These are phyloP conservation scores for Patiria miniata DNA, from an alignment of 35 echinoderm and acorn worm species.

Conservation along the genomic window DNA sequence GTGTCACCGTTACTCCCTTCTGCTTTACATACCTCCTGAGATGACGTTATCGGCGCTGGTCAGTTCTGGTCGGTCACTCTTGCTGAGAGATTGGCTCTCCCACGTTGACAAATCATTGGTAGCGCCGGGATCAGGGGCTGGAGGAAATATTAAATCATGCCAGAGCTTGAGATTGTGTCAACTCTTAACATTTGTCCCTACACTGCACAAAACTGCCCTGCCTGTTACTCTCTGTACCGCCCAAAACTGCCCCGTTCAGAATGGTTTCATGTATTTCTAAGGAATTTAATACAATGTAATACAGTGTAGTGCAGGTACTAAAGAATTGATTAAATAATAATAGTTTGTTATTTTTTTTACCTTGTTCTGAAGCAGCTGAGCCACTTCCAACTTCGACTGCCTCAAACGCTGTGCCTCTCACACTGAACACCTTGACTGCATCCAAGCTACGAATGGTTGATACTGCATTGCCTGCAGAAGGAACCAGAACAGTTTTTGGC, in stretches of 20 bases:
- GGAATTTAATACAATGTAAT: too few species aligned
- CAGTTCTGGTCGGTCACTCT: slow-evolving; percentile 96
- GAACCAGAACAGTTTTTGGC: not conserved
- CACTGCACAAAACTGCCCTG: too few species aligned
- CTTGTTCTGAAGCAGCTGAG: slow-evolving; percentile 71
- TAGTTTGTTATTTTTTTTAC: slow-evolving; percentile 57
- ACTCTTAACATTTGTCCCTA: too few species aligned
- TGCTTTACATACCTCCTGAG: slow-evolving; percentile 83
- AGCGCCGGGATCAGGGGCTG: slow-evolving; percentile 72
- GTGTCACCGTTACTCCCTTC: not conserved
- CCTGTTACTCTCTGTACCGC: too few species aligned
- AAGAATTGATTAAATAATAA: too few species aligned
- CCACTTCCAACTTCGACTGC: slow-evolving; percentile 50
- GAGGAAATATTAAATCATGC: too few species aligned
- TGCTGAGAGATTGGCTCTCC: slow-evolving; percentile 74
- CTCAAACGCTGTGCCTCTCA: slow-evolving; percentile 90
- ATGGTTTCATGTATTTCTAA: too few species aligned
- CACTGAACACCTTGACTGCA: slow-evolving; percentile 86
- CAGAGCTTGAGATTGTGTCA: too few species aligned
- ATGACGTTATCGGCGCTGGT: slow-evolving; percentile 89
- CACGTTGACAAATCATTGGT: slow-evolving; percentile 72
- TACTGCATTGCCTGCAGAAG: slow-evolving; percentile 86
- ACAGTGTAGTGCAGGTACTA: too few species aligned
- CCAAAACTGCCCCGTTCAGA: too few species aligned
- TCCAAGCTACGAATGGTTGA: slow-evolving; percentile 84